Base-by-base conservation (phyloP, 2,888 invertebrate genomes). In the Cheilosia vernalis region DNA sequence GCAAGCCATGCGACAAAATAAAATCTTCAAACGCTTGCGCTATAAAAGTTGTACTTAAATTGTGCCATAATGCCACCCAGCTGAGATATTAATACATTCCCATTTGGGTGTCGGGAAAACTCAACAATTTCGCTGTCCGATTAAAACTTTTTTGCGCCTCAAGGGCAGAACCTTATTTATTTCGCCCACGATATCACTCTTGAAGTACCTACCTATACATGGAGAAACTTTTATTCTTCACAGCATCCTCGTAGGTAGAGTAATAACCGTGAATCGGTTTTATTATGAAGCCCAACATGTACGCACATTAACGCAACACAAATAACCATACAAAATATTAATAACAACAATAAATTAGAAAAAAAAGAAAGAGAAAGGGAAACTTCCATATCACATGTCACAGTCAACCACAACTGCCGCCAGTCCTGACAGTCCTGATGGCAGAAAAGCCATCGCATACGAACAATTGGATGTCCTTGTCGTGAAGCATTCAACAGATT, bases 401-500 rank as follows among this genome's bases (percentile, higher is more conserved):
- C 17, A 64, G 55, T 81, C 85, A 61, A 77, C 76, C 53, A 72
- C 60, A 56, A 88, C 87, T 51, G 88, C 88, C 30, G 88, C 87
- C 87, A 88, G 63, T 7, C 95, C 95, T 0, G 95, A 95, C 56
- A 95, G 91, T 0, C 95, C 93, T n/a, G 93, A 92, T 0, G 95
- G 95, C 33, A 95, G 91, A 4, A 93, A 92, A 2, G 94, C 93
- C 21, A 95, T 93, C 3, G 95, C 94, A 80, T 94, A 92, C 82
- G 95, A 93, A 94, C 94, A 95, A 10, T 93, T 93, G 4, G 91
- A 93, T 74, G 94, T 93, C 89, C 94, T 93, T 87, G 93, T 94
- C 89, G 94, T 95, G 88, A 93, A 95, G 55, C 95, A 95, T 90
- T 96, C 95, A 33, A 95, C 94, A 87, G 94, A 94, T 89, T 93